Evolutionary conservation across 2,113 vertebrate genomes (phyloP), one percentile per base, ranked within the genome.

Genomic region (Embiotoca jacksoni): DNA sequence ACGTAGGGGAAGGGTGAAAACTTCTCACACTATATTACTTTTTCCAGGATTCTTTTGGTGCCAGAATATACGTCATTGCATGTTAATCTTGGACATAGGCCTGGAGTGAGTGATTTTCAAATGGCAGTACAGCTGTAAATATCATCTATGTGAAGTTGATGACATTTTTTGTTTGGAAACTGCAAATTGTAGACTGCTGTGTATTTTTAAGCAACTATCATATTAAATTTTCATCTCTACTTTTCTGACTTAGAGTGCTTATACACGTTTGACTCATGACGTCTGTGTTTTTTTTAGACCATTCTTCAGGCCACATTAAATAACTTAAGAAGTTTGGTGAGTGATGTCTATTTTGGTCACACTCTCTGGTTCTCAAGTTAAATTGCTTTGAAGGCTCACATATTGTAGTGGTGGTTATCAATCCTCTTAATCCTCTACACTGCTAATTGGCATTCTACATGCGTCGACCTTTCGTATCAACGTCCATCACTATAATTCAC

Each of bases 21-120:
- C 54, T 52, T 63, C 75, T 84, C 70, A 72, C 84, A 76, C 72
- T 53, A 61, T 68, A 78, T 79, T 72, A 50, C 39, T 75, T 81
- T 81, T 70, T 58, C 74, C 72, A 82, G 35, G 33, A 2, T 68
- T 81, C 11, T 75, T 7, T 23, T 44, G 37, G 35, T 81, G 65
- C 73, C 78, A 78, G 71, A 68, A 3, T 31, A 11, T 32, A 68
- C 53, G 64, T 76, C 69, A 86, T 41, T 62, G 62, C 23, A 44
- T 16, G 63, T 71, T 75, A 76, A 80, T 39, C 47, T 86, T 83
- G 74, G 80, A 83, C 13, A 10, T 5, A 41, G 35, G 37, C 62
- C 58, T 35, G 39, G 35, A 75, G 62, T 68, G 15, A 55, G 16
- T 65, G 10, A 33, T 68, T 76, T 72, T 52, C 55, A 66, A 80